A percentile compares a stretch with the other conserved stretches of the same genome.
Conservation (phyloP, 2,113 vertebrate species). For the Herpetotheres cachinnans region DNA sequence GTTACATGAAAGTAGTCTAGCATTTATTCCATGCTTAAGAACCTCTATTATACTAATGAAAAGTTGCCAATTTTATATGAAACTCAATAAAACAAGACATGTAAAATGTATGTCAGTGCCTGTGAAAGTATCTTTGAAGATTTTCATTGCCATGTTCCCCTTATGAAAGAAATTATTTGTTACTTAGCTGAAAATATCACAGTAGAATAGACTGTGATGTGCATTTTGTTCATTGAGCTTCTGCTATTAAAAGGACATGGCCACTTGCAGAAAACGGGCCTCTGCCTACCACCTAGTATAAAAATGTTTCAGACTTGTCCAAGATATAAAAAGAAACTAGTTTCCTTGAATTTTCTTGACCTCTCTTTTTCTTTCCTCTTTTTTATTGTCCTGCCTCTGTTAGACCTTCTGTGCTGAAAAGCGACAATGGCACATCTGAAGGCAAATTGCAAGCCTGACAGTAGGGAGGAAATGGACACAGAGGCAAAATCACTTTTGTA, state of each 20-base stretch:
- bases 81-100: background rate
- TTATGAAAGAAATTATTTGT: background rate
- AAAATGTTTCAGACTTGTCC: background rate
- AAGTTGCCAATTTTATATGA: background rate
- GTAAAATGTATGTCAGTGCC: background rate
- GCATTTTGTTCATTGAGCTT: background rate
- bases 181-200: background rate
- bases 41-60: background rate
- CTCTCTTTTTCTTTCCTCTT: background rate
- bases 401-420: background rate
- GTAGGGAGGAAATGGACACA: background rate
- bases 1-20: background rate
- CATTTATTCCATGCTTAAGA: background rate
- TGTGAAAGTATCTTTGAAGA: background rate
- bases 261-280: background rate
- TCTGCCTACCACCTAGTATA: background rate
- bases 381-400: background rate
- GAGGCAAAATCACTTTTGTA: conserved; percentile 16
- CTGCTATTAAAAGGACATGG: background rate
- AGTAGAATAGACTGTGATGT: background rate
- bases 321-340: background rate
- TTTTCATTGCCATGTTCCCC: background rate
- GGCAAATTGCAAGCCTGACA: background rate
- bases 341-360: conserved; percentile 5
- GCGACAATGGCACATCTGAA: background rate